A percentile compares a stretch with the other conserved stretches of the same genome.
Conservation (phyloP, 2,888 invertebrate genomes). For the Steinernema hermaphroditum region DNA sequence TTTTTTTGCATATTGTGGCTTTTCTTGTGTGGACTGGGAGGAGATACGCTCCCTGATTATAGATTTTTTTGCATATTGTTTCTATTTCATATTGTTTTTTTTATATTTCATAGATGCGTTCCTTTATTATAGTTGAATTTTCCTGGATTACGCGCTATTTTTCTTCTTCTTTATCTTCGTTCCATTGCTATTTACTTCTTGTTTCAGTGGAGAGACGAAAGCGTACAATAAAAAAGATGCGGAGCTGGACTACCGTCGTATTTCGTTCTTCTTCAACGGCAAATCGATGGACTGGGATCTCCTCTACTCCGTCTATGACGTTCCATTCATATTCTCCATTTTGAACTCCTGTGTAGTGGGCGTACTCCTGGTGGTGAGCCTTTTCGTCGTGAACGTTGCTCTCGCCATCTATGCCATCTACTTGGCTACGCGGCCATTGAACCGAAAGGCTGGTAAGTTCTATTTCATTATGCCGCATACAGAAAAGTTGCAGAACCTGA, state of each 20-base stretch:
- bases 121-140: too few species aligned
- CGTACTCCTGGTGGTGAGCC: not conserved
- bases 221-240: not conserved
- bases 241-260: not conserved
- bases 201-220: not conserved
- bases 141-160: too few species aligned
- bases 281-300: not conserved
- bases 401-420: not conserved
- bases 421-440: not conserved
- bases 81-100: too few species aligned
- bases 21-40: too few species aligned
- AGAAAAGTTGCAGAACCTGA: not conserved
- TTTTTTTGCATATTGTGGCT: too few species aligned
- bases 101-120: too few species aligned
- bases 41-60: too few species aligned
- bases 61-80: too few species aligned
- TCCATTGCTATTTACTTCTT: too few species aligned
- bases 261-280: not conserved
- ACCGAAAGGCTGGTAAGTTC: not conserved
- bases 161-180: too few species aligned
- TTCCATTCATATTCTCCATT: not conserved
- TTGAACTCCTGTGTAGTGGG: not conserved
- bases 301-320: not conserved
- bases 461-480: not conserved
- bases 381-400: not conserved